These are phyloP conservation scores for Camponotus pennsylvanicus DNA, from an alignment of 1,140 invertebrate genomes.

Conservation along the genomic window DNA sequence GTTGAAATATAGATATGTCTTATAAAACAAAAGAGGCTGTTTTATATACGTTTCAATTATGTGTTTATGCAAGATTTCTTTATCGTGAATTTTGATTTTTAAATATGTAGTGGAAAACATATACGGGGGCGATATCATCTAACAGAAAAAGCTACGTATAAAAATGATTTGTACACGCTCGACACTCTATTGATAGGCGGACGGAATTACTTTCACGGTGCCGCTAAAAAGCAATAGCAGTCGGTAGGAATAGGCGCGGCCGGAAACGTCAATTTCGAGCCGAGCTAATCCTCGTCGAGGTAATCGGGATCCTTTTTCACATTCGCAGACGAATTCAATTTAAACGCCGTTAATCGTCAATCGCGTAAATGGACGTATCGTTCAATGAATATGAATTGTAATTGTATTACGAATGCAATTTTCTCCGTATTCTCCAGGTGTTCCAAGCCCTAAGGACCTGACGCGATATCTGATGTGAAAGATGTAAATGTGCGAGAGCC, in stretches of 20 bases:
- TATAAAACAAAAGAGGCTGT: background rate
- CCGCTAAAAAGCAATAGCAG: constrained; percentile 60
- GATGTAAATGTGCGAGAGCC: background rate
- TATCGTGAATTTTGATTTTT: background rate
- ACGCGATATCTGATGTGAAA: background rate
- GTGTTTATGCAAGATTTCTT: background rate
- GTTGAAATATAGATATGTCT: background rate
- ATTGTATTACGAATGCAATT: constrained; percentile 45
- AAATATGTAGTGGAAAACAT: background rate
- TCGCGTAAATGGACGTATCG: constrained; percentile 47
- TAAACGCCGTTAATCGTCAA: constrained; percentile 74
- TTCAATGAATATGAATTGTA: constrained; percentile 45
- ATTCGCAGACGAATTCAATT: constrained; percentile 76
- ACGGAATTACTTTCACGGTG: constrained; percentile 78
- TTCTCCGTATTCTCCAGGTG: background rate
- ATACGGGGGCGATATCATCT: background rate
- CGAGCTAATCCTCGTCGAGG: constrained; percentile 75
- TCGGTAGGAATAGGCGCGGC: constrained; percentile 77
- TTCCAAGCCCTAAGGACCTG: background rate
- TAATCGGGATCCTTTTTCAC: constrained; percentile 54
- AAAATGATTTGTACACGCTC: constrained; percentile 40
- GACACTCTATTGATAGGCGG: constrained; percentile 57
- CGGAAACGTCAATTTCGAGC: constrained; percentile 80
- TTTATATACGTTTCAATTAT: background rate
- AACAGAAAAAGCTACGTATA: background rate